Conservation (phyloP, 2,888 invertebrate species). For the Empis stercorea region DNA sequence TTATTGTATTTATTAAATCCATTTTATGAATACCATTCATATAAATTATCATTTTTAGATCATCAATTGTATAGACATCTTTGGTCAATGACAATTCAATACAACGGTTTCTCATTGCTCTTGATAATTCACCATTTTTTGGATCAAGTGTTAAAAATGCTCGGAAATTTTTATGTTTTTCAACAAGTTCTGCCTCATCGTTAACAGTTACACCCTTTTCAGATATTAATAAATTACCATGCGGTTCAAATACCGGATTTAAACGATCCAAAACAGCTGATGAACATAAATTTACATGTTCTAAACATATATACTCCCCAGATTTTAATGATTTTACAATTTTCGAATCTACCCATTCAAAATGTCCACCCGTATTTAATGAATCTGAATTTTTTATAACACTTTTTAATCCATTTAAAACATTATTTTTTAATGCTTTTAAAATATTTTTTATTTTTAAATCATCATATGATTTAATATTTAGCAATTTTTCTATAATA, state of each 20-base stretch:
- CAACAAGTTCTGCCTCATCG: constrained; percentile 57
- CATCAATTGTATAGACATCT: constrained; percentile 36
- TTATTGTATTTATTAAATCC: constrained; percentile 35
- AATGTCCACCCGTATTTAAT: constrained; percentile 73
- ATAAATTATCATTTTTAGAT: constrained; percentile 41
- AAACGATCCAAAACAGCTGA: constrained; percentile 93
- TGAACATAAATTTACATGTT: constrained; percentile 92
- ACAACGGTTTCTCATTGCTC: constrained; percentile 97
- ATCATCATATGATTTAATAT: background rate
- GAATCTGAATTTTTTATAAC: constrained; percentile 40
- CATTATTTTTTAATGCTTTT: constrained; percentile 2
- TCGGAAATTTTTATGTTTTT: constrained; percentile 81
- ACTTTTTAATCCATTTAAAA: constrained; percentile 18
- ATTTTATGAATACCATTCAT: constrained; percentile 37
- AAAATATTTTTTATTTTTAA: background rate
- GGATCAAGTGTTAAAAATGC: constrained; percentile 93
- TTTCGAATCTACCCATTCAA: constrained; percentile 85
- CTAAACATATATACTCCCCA: constrained; percentile 74
- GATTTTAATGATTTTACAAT: constrained; percentile 71
- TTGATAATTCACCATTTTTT: constrained; percentile 87
- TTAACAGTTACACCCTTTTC: constrained; percentile 73
- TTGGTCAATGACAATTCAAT: constrained; percentile 57
- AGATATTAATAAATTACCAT: constrained; percentile 76
- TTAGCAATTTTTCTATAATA: constrained; percentile 18
- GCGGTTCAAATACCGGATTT: constrained; percentile 88